Base-by-base conservation (phyloP, 2,888 invertebrate species). In the Corbicula japonica region DNA sequence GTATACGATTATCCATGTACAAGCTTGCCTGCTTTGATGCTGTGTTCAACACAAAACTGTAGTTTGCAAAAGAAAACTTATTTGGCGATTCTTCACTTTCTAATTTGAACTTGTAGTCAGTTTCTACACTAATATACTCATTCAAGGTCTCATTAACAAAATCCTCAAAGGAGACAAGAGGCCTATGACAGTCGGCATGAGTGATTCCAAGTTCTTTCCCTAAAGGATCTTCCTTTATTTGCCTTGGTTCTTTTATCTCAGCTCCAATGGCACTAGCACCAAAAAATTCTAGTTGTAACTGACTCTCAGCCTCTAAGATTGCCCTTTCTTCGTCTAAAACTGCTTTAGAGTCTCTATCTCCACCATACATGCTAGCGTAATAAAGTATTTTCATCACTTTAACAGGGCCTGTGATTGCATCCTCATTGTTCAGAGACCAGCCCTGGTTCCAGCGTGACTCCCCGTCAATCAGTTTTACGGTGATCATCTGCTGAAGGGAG, bases 91-190 rank as follows among this genome's bases (percentile, higher is more conserved):
- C 90, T 74, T 93, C 92, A 58, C 96, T 96, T 52, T 90, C 90
- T 78, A 97, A 97, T 93, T 96, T 98, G 93, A 97, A 96, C 61
- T 97, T 96, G 94, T 97, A 98, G 94, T 98, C 98, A 91, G 96
- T 96, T 93, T 98, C 97, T 97, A 98, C 98, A 95, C 98, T 97
- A 81, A 98, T 96, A 72, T 96, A 96, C 93, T 98, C 98, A 94
- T 98, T 98, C 61, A 98, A 95, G 0, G 97, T 96, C 93, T 98
- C 98, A 93, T 98, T 98, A 94, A 98, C 97, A 94, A 98, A 98
- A 90, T 98, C 98, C 83, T 96, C 96, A 91, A 97, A 97, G 72
- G 97, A 96, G 92, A 98, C 95, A 89, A 96, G 95, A 44, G 98
- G 98, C 91, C 95, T 95, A 61, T 97, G 95, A 92, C 97, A 96